Percentiles rank a stretch among this genome's conserved stretches.
Evolutionary conservation across 1,140 invertebrate species (phyloP).

Genomic region (Euwallacea fornicatus): DNA sequence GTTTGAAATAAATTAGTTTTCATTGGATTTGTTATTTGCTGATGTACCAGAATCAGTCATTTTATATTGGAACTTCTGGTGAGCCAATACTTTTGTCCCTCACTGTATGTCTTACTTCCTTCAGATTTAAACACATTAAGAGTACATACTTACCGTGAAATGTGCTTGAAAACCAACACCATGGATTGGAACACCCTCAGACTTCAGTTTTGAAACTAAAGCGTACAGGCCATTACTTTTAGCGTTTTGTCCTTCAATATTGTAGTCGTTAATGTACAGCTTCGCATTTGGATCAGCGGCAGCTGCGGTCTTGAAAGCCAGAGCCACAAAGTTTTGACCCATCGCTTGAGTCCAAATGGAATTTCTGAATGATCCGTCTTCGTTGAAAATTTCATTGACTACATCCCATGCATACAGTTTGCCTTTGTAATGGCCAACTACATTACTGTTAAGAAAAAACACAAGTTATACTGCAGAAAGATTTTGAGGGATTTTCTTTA

Average conservation of each 20-base stretch:
- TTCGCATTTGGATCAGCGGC: slow-evolving; percentile 2
- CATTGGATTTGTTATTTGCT: too few relatives aligned
- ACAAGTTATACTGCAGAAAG: not conserved
- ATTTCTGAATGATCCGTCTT: not conserved
- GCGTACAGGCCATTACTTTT: not conserved
- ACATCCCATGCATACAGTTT: slow-evolving; percentile 1
- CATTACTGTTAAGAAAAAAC: not conserved
- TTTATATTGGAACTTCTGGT: too few relatives aligned
- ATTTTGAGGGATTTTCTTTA: too few relatives aligned
- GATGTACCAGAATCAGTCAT: too few relatives aligned
- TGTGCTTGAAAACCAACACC: slow-evolving; percentile 4
- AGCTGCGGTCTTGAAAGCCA: not conserved
- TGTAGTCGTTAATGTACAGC: slow-evolving; percentile 2
- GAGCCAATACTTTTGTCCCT: too few relatives aligned
- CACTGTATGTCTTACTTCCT: not conserved
- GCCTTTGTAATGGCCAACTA: slow-evolving; percentile 1
- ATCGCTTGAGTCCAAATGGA: not conserved
- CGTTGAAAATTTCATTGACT: slow-evolving; percentile 1
- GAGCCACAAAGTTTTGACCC: not conserved
- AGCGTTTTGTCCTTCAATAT: not conserved
- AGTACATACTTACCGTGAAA: not conserved
- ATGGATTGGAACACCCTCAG: not conserved
- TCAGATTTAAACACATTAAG: not conserved
- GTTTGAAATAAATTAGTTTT: too few relatives aligned
- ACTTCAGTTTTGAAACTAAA: not conserved